A percentile compares a stretch with the other conserved stretches of the same genome.
phyloP scores from a whole-genome alignment of 2,888 invertebrate genomes.

The Chrysotoxum bicinctum region DNA sequence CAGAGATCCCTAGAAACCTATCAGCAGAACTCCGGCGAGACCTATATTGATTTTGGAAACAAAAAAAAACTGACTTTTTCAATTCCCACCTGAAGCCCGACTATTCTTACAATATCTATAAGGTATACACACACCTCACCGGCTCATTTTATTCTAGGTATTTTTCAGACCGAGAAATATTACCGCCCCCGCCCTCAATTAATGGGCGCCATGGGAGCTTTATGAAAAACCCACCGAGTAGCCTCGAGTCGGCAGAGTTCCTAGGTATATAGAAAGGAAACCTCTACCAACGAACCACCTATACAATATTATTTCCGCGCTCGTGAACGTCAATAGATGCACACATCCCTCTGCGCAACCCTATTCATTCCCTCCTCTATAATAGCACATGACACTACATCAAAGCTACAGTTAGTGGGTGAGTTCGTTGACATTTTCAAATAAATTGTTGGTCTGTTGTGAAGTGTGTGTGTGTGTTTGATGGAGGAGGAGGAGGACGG shows the following conservation, averaged over 20 bases:
- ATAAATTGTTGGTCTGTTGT: constrained; percentile 41
- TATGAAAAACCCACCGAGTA: constrained; percentile 43
- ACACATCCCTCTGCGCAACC: background rate
- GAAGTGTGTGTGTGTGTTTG: background rate
- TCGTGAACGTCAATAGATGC: constrained; percentile 54
- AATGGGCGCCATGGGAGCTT: constrained; percentile 58
- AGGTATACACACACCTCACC: background rate
- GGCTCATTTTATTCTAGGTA: constrained; percentile 1
- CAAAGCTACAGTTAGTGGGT: constrained; percentile 42
- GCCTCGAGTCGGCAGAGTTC: constrained; percentile 38
- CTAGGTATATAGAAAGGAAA: background rate
- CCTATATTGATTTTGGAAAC: constrained; percentile 47
- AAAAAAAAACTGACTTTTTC: constrained; percentile 5
- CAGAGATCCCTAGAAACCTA: constrained; percentile 36
- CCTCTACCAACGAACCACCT: background rate
- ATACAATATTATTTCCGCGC: constrained; percentile 62
- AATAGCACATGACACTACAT: background rate
- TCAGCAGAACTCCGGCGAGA: constrained; percentile 29
- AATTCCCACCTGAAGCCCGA: constrained; percentile 34
- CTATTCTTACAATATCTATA: constrained; percentile 16
- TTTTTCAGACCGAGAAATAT: constrained; percentile 33
- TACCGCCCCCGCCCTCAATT: constrained; percentile 21
- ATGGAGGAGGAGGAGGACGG: background rate
- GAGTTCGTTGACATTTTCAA: constrained; percentile 69
- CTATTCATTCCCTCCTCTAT: background rate